Base-by-base conservation (phyloP, 2,888 invertebrate species). In the Trichogramma dendrolimi region DNA sequence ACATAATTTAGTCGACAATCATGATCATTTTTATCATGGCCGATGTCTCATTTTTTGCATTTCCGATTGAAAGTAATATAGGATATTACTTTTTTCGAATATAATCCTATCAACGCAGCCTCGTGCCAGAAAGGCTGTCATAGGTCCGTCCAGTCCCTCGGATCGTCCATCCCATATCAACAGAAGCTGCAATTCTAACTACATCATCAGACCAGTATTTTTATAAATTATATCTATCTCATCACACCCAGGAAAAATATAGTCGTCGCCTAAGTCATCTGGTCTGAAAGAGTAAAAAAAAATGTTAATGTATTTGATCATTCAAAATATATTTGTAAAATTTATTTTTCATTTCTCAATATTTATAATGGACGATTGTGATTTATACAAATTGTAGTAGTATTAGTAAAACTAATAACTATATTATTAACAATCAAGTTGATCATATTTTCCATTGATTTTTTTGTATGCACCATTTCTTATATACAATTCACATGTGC, bases 61-160 rank as follows among this genome's bases (percentile, higher is more conserved):
- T 53, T 61, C 38, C 61, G 62, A 27, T 58, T 65, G 50, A 59
- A 10, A 27, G 67, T 65, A 6, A 47, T 49, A 57, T 58, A 69
- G 43, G 60, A 65, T 6, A 71, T 27, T 7, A 68, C 51, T 60
- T 69, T 67, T 64, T 61, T 27, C 55, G 55, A 38, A 55, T 61
- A 8, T 6, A 10, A 50, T 11, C 50, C 50, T 10, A 50, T 50
- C 11, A 50, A 50, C 7, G 7, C 50, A 8, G 50, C 50, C 7
- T n/a, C n/a, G 50, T 50, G 6, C 50, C 50, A 11, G 7, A 8
- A 50, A 50, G 50, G 11, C 50, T 50, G 27, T 50, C 50, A 50
- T 50, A 50, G 11, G 50, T 8, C 27, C 11, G 6, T 7, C 50
- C 50, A 11, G 6, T 50, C 7, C 50, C 50, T 50, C 50, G n/a